Conservation (phyloP, 2,888 invertebrate species). For the Sacculina carcini region DNA sequence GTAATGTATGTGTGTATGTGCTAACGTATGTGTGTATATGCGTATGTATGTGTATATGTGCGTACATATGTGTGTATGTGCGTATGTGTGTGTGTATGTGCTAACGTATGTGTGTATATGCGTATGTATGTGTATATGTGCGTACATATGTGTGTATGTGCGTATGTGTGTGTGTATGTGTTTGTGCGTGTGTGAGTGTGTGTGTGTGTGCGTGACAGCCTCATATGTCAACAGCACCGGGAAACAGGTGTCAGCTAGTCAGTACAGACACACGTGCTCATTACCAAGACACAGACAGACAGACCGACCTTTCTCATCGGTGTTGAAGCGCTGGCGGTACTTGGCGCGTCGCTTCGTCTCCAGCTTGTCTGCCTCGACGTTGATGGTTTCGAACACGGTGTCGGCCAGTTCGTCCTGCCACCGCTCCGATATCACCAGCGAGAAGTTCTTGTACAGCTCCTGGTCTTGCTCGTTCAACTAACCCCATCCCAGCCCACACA, state of each 20-base stretch:
- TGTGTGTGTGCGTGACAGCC: too few relatives aligned
- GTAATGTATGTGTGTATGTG: too few relatives aligned
- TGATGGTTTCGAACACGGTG: constrained; percentile 93
- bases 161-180: too few relatives aligned
- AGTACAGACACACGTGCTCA: background rate
- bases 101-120: too few relatives aligned
- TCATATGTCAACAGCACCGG: background rate
- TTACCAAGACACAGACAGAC: background rate
- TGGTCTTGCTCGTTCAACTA: constrained; percentile 85
- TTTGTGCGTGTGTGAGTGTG: too few relatives aligned
- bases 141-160: too few relatives aligned
- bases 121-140: too few relatives aligned
- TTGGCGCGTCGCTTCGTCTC: constrained; percentile 83
- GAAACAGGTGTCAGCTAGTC: background rate
- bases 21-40: too few relatives aligned
- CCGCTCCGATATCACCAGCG: constrained; percentile 89
- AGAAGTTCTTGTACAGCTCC: constrained; percentile 94
- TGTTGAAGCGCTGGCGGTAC: constrained; percentile 76
- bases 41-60: too few relatives aligned
- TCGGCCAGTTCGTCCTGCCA: constrained; percentile 99
- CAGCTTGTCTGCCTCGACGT: constrained; percentile 83
- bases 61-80: too few relatives aligned
- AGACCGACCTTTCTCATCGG: constrained; percentile 59
- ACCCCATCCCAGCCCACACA: constrained; percentile 1
- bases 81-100: too few relatives aligned